phyloP scores from a whole-genome alignment of 1,140 invertebrate species.

The Thaumatotibia leucotreta region DNA sequence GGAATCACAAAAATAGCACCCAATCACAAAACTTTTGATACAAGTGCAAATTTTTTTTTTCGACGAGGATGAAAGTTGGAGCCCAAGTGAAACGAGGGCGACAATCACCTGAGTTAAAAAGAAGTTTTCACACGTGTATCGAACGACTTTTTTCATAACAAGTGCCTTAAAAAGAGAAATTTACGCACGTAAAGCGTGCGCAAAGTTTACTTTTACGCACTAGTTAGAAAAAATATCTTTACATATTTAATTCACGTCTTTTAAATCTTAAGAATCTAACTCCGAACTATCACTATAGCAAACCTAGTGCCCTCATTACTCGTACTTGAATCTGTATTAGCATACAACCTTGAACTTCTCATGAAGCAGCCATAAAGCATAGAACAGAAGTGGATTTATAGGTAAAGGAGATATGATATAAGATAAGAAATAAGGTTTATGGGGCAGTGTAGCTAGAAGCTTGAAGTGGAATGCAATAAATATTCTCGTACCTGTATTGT shows the following conservation, averaged over 20 bases:
- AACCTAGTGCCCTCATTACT: neutral
- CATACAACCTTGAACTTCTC: slow-evolving; percentile 3
- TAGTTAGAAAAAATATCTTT: neutral
- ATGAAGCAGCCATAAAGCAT: neutral
- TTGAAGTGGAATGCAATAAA: neutral
- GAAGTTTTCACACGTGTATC: no score
- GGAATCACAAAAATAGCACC: no score
- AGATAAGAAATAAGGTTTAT: neutral
- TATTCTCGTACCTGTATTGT: no score
- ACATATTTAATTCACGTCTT: neutral
- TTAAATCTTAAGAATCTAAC: neutral
- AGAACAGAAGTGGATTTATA: neutral
- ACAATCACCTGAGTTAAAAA: no score
- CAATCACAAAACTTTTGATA: no score
- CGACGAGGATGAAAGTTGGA: no score
- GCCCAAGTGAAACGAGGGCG: no score
- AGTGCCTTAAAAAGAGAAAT: no score
- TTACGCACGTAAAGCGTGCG: no score
- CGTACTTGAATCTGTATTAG: neutral
- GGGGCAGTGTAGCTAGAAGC: neutral
- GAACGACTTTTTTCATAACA: no score
- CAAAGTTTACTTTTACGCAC: no score
- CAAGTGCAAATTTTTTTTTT: no score
- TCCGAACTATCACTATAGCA: neutral
- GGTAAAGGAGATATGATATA: neutral